Conservation (phyloP, 2,113 vertebrate species). For the Chiloscyllium plagiosum region DNA sequence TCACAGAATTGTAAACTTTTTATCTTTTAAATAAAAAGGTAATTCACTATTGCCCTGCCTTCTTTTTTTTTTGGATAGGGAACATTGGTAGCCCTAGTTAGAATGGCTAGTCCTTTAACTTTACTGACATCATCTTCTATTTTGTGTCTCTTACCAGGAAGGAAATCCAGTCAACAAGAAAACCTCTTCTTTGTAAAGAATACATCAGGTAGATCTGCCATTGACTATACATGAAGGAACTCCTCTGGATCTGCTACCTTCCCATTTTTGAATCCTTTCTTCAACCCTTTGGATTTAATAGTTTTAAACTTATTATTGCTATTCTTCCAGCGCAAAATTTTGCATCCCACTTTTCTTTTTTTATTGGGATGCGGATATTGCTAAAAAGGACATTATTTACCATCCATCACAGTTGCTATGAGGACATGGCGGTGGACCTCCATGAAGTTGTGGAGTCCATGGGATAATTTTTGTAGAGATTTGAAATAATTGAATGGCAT, state of each 20-base stretch:
- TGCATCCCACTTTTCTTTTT: neutral
- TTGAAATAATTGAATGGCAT: neutral
- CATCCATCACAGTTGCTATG: neutral
- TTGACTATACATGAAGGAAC: neutral
- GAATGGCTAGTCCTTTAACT: neutral
- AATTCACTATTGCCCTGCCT: neutral
- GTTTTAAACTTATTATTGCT: neutral
- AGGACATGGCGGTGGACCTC: neutral
- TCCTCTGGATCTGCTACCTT: neutral
- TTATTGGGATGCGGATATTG: neutral
- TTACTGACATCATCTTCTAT: conserved; percentile 20
- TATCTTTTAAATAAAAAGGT: neutral
- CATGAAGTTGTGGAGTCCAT: neutral
- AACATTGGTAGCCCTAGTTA: conserved; percentile 9
- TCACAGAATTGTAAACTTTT: neutral
- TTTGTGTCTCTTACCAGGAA: conserved; percentile 28
- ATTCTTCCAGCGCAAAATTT: neutral
- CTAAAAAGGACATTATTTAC: neutral
- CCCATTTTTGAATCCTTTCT: neutral
- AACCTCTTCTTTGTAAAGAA: conserved; percentile 30
- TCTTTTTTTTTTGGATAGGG: neutral
- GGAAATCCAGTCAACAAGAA: conserved; percentile 18
- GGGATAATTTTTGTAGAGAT: neutral
- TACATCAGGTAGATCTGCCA: conserved; percentile 19
- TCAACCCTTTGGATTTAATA: conserved; percentile 2